phyloP scores from a whole-genome alignment of 2,888 invertebrate species.

The Brenthis daphne region DNA sequence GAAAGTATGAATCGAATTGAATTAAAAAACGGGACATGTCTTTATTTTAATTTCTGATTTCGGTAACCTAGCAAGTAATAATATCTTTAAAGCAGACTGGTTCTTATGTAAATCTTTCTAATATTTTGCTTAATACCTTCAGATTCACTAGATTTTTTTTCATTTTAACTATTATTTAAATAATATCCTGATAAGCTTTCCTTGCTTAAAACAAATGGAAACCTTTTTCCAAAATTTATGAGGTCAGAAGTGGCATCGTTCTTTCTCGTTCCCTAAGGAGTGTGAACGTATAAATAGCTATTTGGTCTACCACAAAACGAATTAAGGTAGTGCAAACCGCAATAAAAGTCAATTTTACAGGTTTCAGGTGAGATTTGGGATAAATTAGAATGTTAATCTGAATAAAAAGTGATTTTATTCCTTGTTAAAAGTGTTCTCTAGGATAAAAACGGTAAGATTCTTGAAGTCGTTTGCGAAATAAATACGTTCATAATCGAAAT shows the following conservation, averaged over 20 bases:
- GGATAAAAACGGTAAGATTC: no score
- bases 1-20: no score
- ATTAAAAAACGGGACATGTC: no score
- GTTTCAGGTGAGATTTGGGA: constrained; percentile 22
- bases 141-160: no score
- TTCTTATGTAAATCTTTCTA: no score
- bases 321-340: constrained; percentile 26
- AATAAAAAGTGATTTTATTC: neutral
- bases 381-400: constrained; percentile 18
- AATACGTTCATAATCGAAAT: no score
- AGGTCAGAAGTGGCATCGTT: constrained; percentile 2
- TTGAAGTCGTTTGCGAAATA: no score
- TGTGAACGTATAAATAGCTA: constrained; percentile 23
- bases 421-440: no score
- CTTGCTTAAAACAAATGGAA: constrained; percentile 1
- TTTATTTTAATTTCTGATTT: no score
- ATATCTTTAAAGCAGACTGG: no score
- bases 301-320: constrained; percentile 25
- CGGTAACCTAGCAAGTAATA: no score
- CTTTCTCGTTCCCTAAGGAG: constrained; percentile 15
- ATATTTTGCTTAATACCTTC: no score
- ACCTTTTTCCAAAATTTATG: constrained; percentile 7
- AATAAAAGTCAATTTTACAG: constrained; percentile 24
- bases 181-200: neutral
- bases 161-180: neutral